Evolutionary conservation across 35 echinoderm and acorn worm genomes (phyloP), one percentile per base, ranked within the genome.

Genomic region (Patiria miniata): DNA sequence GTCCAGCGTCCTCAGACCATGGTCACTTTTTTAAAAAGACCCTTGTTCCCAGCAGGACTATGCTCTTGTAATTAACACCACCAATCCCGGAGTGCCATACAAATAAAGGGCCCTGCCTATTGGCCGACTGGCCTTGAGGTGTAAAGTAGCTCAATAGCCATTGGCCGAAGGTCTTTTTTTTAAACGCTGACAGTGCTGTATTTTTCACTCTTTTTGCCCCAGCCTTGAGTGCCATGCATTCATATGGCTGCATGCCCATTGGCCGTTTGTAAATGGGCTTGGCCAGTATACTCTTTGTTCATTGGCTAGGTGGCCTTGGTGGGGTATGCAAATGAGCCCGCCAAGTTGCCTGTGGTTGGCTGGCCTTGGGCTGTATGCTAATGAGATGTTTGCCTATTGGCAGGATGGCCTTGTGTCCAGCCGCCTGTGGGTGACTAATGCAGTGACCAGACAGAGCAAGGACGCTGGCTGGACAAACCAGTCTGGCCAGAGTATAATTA

Each of bases 361-460:
- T 32, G 65, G 34, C 65, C 65, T 73, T 73, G 65, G 65, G 65
- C 65, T 32, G 23, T 73, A 73, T 73, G 65, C 65, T 73, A 30
- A 73, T 73, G 65, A 73, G 65, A 23, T 73, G 10, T 73, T 73
- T 73, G 65, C 65, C 65, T 32, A 36, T 73, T 73, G 65, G 65
- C 15, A 7, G 34, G 65, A 16, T 16, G 65, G 65, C 65, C 65
- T 73, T 73, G 65, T 73, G 65, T 73, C 65, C 34, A 32, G 23
- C 65, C 14, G 65, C 65, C 65, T 73, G 65, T 73, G 34, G 65
- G 65, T 73, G 65, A 73, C 65, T 73, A 73, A 73, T 73, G 29
- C 14, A 30, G 29, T 73, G 34, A 34, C 65, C 65, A 73, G 65
- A 73, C 65, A 73, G 65, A 73, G 65, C 65, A 73, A 73, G 65